Evolutionary conservation across 2,797 vertebrate genomes (phyloP).

Genomic region (Salarias fasciatus): DNA sequence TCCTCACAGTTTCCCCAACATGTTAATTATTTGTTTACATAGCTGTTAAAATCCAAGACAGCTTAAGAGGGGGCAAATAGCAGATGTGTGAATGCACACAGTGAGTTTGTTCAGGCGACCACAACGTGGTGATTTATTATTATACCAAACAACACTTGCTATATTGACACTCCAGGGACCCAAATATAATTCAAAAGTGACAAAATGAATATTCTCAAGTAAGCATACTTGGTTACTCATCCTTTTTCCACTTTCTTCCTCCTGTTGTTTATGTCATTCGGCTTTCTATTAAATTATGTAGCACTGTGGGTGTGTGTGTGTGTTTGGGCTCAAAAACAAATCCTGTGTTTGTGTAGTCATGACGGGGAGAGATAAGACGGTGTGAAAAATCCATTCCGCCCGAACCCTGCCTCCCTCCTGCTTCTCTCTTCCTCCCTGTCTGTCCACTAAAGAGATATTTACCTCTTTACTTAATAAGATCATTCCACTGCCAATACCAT

Average conservation of each 20-base stretch:
- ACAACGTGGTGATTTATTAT: too few relatives aligned
- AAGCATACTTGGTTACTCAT: too few relatives aligned
- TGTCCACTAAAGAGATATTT: conserved; percentile 28
- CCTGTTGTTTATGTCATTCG: too few relatives aligned
- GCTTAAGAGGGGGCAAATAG: background rate
- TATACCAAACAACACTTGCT: too few relatives aligned
- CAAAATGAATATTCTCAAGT: too few relatives aligned
- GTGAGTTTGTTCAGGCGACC: too few relatives aligned
- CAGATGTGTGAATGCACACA: background rate
- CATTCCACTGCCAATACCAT: conserved; percentile 33
- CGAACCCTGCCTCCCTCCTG: conserved; percentile 12
- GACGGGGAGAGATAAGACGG: conserved; percentile 50
- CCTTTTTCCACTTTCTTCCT: too few relatives aligned
- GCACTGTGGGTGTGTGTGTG: too few relatives aligned
- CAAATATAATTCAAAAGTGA: too few relatives aligned
- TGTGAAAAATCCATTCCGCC: conserved; percentile 47
- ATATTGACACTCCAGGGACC: too few relatives aligned
- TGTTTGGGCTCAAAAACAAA: conserved; percentile 28
- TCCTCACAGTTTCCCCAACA: too few relatives aligned
- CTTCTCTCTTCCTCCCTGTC: conserved; percentile 28
- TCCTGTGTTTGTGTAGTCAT: conserved; percentile 30
- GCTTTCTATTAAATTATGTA: too few relatives aligned
- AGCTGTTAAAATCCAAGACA: background rate
- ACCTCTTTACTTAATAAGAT: conserved; percentile 39
- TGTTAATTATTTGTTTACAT: background rate